phyloP scores from a whole-genome alignment of 2,888 invertebrate species.

The Plagodis dolabraria region DNA sequence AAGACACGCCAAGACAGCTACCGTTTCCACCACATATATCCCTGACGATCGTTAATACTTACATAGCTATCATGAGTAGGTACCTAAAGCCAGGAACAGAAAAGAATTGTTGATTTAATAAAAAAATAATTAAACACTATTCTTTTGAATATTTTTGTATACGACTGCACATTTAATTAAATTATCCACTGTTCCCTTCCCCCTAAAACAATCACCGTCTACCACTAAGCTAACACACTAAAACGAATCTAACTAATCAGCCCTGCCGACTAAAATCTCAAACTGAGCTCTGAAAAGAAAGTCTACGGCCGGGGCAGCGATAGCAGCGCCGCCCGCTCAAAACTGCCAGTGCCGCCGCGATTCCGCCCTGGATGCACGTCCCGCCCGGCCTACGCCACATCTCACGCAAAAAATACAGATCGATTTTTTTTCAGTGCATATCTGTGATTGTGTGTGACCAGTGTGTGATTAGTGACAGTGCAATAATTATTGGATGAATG shows the following conservation, averaged over 20 bases:
- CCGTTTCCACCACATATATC: too few relatives aligned
- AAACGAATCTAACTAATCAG: slow-evolving; percentile 10
- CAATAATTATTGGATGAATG: slow-evolving; percentile 26
- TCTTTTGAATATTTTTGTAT: too few relatives aligned
- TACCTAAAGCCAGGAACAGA: too few relatives aligned
- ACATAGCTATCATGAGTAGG: too few relatives aligned
- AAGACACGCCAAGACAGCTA: too few relatives aligned
- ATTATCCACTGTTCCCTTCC: slow-evolving; percentile 1
- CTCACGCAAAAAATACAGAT: slow-evolving; percentile 32
- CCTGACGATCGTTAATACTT: too few relatives aligned
- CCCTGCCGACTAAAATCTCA: slow-evolving; percentile 10
- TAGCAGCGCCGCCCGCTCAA: slow-evolving; percentile 36
- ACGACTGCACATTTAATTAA: background rate
- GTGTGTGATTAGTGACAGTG: slow-evolving; percentile 31
- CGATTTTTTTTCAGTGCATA: slow-evolving; percentile 39
- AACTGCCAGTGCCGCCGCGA: slow-evolving; percentile 34
- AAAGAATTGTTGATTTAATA: too few relatives aligned
- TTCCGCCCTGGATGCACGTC: slow-evolving; percentile 31
- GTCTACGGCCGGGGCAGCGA: slow-evolving; percentile 27
- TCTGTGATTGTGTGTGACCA: slow-evolving; percentile 31
- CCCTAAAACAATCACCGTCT: slow-evolving; percentile 13
- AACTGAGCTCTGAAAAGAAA: slow-evolving; percentile 17
- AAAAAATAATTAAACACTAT: too few relatives aligned
- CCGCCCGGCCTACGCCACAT: slow-evolving; percentile 17
- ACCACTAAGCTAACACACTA: slow-evolving; percentile 6